Percentiles rank a stretch among this genome's conserved stretches.
phyloP scores from a whole-genome alignment of 2,888 invertebrate species.

The Tortricodes alternella region DNA sequence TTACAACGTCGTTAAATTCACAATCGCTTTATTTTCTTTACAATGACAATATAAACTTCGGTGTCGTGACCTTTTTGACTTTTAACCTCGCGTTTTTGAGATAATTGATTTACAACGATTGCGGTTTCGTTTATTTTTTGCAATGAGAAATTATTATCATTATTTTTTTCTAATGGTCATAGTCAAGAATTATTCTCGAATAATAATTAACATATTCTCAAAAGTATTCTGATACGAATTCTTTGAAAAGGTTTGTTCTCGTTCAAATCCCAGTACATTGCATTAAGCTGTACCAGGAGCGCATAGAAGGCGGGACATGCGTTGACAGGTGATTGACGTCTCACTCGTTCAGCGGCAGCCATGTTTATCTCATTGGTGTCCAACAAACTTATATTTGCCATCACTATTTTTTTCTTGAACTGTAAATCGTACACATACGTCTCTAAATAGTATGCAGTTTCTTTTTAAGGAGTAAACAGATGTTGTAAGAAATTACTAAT shows the following conservation, averaged over 20 bases:
- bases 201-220: no score
- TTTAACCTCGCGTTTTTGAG: neutral
- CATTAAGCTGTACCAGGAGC: constrained; percentile 67
- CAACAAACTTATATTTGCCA: constrained; percentile 39
- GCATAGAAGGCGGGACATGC: constrained; percentile 70
- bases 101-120: constrained; percentile 5
- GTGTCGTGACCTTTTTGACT: constrained; percentile 24
- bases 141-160: no score
- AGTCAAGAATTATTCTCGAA: no score
- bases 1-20: neutral
- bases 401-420: constrained; percentile 15
- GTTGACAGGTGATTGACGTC: constrained; percentile 81
- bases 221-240: no score
- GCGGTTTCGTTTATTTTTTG: neutral
- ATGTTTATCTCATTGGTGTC: constrained; percentile 74
- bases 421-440: neutral
- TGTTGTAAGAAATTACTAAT: constrained; percentile 68
- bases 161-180: no score
- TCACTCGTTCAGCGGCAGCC: constrained; percentile 73
- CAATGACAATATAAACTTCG: constrained; percentile 10
- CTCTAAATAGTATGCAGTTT: constrained; percentile 35
- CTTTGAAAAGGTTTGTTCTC: neutral
- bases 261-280: constrained; percentile 63
- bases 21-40: constrained; percentile 2
- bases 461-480: constrained; percentile 24